Conservation (phyloP, 2,113 vertebrate species). For the Eclectus roratus region DNA sequence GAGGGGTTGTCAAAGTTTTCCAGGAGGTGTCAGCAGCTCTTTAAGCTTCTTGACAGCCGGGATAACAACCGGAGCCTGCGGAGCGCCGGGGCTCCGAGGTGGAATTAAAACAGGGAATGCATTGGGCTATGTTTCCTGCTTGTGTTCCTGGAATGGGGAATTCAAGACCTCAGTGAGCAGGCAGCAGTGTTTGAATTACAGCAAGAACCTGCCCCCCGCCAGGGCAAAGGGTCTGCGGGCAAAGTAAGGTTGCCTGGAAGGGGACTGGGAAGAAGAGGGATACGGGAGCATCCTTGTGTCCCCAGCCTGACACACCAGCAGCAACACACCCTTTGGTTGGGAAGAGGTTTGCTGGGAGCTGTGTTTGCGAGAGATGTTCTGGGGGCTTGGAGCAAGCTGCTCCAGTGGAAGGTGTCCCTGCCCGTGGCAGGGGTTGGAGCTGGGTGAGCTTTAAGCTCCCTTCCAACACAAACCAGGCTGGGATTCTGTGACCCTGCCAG, state of each 20-base stretch:
- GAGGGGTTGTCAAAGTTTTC: slow-evolving; percentile 47
- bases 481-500: not conserved
- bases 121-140: slow-evolving; percentile 19
- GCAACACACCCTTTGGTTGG: not conserved
- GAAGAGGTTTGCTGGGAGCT: not conserved
- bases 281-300: not conserved
- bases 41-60: slow-evolving; percentile 42
- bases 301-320: not conserved
- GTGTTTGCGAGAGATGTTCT: not conserved
- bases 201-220: not conserved
- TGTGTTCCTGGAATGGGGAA: not conserved
- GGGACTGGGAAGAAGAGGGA: not conserved
- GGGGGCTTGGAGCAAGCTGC: not conserved
- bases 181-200: not conserved
- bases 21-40: slow-evolving; percentile 25
- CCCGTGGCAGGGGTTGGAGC: not conserved
- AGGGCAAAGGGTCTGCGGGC: not conserved
- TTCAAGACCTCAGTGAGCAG: not conserved
- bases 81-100: slow-evolving; percentile 21
- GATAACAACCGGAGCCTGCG: slow-evolving; percentile 41
- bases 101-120: slow-evolving; percentile 23
- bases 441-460: not conserved
- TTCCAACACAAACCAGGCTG: not conserved
- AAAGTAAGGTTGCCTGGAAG: not conserved
- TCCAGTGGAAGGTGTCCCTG: not conserved